Evolutionary conservation across 2,888 invertebrate genomes (phyloP), one percentile per base, ranked within the genome.

Genomic region (Amphipyra tragopoginis): DNA sequence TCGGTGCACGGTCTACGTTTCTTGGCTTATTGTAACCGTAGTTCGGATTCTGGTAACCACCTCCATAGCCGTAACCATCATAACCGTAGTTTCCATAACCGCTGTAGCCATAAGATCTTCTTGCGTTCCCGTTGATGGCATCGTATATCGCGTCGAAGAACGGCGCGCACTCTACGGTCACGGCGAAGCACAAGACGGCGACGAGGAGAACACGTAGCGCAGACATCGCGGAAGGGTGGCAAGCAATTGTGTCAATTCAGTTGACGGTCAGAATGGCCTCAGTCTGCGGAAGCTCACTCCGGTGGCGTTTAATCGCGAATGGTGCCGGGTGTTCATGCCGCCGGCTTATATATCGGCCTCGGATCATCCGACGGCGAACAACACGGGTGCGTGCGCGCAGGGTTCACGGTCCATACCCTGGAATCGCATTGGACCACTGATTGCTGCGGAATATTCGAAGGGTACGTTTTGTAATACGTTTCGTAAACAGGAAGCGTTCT

Each of bases 311-410:
- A 90, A 88, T 91, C 89, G 90, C 92, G 92, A 94, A 93, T 94
- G 94, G 87, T 93, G 91, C 86, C 92, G 90, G 91, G 90, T 91
- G 90, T 84, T 88, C 90, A 83, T 82, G 84, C 81, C 85, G 86
- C 79, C 82, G 84, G 85, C 86, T 93, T 94, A 92, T 94, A 94
- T 93, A 94, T 90, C 90, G 93, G 93, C 94, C 94, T 94, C 94
- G 94, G 87, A 87, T 90, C 92, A 91, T 93, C 93, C 91, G 91
- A 87, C 90, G 84, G 85, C 90, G 84, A 80, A 88, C 86, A 87
- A 89, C 87, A 85, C 81, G 82, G 79, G 84, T 85, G 86, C 89
- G 90, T 85, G 83, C 81, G 88, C 88, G 85, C 87, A 80, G 90
- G 90, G 94, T 94, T 94, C 94, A 94, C 89, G 94, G 94, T 89